Conservation (phyloP, 2,113 vertebrate genomes). For the Erythrolamprus reginae region DNA sequence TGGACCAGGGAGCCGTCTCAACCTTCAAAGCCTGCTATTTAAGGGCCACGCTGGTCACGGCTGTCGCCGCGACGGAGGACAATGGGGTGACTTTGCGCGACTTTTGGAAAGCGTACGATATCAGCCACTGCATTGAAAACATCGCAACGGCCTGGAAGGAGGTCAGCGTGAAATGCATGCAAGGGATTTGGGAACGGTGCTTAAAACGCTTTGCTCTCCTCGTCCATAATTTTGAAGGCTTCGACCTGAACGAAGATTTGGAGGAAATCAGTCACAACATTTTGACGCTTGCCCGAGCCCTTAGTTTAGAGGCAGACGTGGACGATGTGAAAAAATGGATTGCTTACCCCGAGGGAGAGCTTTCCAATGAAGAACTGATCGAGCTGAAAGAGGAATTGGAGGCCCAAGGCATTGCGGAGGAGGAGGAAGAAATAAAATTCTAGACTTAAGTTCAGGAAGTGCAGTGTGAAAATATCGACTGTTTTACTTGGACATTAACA, state of each 20-base stretch:
- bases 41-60: not conserved
- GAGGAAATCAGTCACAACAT: not conserved
- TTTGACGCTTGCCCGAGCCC: not conserved
- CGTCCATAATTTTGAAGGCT: not conserved
- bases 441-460: not conserved
- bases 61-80: accelerated
- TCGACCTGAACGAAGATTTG: not conserved
- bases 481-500: too few species aligned
- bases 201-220: not conserved
- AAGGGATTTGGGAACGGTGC: not conserved
- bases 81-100: not conserved
- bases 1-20: not conserved
- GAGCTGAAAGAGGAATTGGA: not conserved
- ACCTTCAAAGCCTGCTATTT: not conserved
- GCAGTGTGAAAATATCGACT: not conserved
- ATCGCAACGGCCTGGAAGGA: not conserved
- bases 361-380: not conserved
- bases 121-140: not conserved
- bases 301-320: not conserved
- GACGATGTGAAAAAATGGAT: not conserved
- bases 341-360: not conserved
- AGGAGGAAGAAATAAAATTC: not conserved
- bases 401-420: not conserved
- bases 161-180: not conserved
- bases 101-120: not conserved